phyloP scores from a whole-genome alignment of 2,888 invertebrate genomes.

The Eurytoma californica region DNA sequence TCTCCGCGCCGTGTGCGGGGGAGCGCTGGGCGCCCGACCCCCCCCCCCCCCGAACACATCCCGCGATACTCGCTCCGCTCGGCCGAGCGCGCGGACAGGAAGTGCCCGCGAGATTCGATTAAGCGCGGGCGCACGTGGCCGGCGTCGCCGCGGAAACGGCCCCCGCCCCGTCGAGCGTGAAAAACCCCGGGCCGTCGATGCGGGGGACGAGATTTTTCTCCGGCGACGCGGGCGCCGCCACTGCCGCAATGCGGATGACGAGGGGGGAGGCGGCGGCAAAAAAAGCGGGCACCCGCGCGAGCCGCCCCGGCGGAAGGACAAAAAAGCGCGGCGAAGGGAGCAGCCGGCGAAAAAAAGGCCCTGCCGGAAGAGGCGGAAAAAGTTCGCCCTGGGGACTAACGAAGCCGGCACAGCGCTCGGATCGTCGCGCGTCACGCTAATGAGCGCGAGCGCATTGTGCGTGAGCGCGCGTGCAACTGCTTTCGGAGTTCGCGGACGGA shows the following conservation, averaged over 20 bases:
- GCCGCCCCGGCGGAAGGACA: not conserved
- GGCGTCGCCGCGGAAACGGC: slow-evolving; percentile 1
- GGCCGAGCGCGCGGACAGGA: not conserved
- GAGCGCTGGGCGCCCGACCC: no score
- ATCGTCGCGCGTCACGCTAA: no score
- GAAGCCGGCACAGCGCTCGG: not conserved
- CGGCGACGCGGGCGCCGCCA: not conserved
- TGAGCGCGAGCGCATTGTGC: no score
- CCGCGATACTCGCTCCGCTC: not conserved
- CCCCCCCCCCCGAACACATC: no score
- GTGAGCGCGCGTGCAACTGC: no score
- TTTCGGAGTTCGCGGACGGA: no score
- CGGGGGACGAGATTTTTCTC: no score
- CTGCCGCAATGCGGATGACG: slow-evolving; percentile 53
- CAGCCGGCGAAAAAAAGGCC: not conserved
- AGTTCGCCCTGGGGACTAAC: not conserved
- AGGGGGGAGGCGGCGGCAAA: slow-evolving; percentile 15
- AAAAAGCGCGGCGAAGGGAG: slow-evolving; percentile 4
- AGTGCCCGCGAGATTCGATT: slow-evolving; percentile 35
- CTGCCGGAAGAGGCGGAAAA: not conserved
- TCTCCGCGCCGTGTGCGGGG: no score
- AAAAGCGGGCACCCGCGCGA: slow-evolving; percentile 9
- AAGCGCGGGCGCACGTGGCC: slow-evolving; percentile 26
- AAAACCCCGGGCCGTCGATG: not conserved
- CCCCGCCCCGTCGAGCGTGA: not conserved